Evolutionary conservation across 1,140 invertebrate species (phyloP).

Genomic region (Lerema accius): DNA sequence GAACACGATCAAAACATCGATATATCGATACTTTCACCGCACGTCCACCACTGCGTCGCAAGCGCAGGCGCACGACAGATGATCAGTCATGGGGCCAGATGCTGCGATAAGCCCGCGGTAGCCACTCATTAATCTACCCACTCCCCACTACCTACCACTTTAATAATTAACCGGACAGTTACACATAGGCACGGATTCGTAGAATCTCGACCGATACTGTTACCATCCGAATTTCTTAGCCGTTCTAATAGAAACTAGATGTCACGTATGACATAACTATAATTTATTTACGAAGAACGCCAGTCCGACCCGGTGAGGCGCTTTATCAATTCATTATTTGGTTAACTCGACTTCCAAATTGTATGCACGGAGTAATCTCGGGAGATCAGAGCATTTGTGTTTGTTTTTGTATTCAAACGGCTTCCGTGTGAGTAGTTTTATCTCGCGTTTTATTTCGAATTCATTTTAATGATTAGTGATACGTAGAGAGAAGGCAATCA

Average conservation of each 20-base stretch:
- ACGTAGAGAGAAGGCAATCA: neutral
- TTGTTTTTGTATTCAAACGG: slow-evolving; percentile 31
- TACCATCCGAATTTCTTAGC: slow-evolving; percentile 47
- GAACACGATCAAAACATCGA: slow-evolving; percentile 20
- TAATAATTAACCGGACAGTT: slow-evolving; percentile 76
- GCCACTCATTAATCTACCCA: slow-evolving; percentile 81
- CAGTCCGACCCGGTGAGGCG: slow-evolving; percentile 15
- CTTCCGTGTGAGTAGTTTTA: slow-evolving; percentile 16
- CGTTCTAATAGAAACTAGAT: slow-evolving; percentile 46
- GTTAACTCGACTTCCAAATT: slow-evolving; percentile 12
- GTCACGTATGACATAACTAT: slow-evolving; percentile 36
- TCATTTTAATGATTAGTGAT: slow-evolving; percentile 12
- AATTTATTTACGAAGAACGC: slow-evolving; percentile 19
- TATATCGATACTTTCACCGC: slow-evolving; percentile 35
- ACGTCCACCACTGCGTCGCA: slow-evolving; percentile 45
- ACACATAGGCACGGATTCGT: slow-evolving; percentile 65
- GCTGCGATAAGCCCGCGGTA: slow-evolving; percentile 79
- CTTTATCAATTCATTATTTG: slow-evolving; percentile 28
- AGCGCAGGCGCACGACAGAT: slow-evolving; percentile 79
- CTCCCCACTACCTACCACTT: slow-evolving; percentile 56
- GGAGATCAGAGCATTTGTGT: slow-evolving; percentile 21
- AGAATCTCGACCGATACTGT: slow-evolving; percentile 56
- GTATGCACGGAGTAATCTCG: slow-evolving; percentile 15
- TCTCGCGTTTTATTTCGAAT: too few relatives aligned
- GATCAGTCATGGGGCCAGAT: slow-evolving; percentile 80